Conservation (phyloP, 2,888 invertebrate species). For the Caenorhabditis parvicauda region DNA sequence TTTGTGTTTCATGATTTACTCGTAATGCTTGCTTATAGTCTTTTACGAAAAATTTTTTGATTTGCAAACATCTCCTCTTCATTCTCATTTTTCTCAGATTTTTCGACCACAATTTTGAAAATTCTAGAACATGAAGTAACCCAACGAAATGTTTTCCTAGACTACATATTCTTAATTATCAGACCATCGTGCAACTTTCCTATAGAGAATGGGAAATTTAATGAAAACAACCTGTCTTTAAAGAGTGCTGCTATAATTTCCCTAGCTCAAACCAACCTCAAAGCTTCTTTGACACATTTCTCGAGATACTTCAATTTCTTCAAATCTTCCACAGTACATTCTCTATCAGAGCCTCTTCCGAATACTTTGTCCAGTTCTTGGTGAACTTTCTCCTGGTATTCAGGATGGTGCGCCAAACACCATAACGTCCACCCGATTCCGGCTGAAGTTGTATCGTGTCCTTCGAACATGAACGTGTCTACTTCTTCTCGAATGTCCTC, state of each 20-base stretch:
- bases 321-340: slow-evolving; percentile 60
- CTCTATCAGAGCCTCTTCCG: slow-evolving; percentile 30
- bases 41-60: no score
- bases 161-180: no score
- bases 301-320: slow-evolving; percentile 55
- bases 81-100: no score
- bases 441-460: slow-evolving; percentile 66
- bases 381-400: slow-evolving; percentile 59
- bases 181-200: no score
- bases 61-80: no score
- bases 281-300: slow-evolving; percentile 56
- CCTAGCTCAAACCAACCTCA: no score
- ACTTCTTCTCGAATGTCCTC: slow-evolving; percentile 63
- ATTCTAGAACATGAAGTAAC: no score
- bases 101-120: no score
- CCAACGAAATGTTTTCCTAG: no score
- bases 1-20: no score
- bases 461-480: slow-evolving; percentile 67
- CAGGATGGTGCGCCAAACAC: slow-evolving; percentile 63
- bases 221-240: neutral
- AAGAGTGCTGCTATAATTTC: neutral
- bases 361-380: slow-evolving; percentile 35
- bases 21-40: no score
- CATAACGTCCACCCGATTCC: slow-evolving; percentile 64
- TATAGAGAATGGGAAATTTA: no score